phyloP scores from a whole-genome alignment of 2,888 invertebrate species.

The Tiliacea citrago region DNA sequence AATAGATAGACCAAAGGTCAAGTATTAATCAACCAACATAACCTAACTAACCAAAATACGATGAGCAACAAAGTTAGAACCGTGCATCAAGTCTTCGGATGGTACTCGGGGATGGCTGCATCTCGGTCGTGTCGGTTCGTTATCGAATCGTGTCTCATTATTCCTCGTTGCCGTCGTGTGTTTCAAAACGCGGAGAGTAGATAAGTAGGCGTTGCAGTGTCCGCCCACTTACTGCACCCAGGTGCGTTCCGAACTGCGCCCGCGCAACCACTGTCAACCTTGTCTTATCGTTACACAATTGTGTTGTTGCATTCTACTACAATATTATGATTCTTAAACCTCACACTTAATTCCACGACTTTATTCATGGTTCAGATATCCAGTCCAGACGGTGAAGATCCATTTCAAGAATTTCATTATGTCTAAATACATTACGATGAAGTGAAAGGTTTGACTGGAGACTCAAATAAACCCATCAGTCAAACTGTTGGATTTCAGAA shows the following conservation, averaged over 20 bases:
- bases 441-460: conserved; percentile 15
- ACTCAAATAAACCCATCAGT: conserved; percentile 49
- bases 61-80: conserved; percentile 17
- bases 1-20: background rate
- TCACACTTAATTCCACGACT: conserved; percentile 37
- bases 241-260: conserved; percentile 76
- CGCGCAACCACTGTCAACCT: conserved; percentile 74
- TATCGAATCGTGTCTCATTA: conserved; percentile 76
- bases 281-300: conserved; percentile 76
- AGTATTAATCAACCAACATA: background rate
- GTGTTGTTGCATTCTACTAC: conserved; percentile 70
- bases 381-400: background rate
- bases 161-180: conserved; percentile 72
- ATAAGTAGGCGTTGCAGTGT: conserved; percentile 79
- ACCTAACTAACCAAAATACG: conserved; percentile 15
- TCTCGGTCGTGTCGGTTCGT: conserved; percentile 65
- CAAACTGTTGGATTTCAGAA: conserved; percentile 34
- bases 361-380: conserved; percentile 11
- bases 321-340: conserved; percentile 53
- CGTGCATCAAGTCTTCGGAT: conserved; percentile 47
- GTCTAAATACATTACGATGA: conserved; percentile 9
- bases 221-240: conserved; percentile 86
- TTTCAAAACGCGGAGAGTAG: conserved; percentile 74
- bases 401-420: background rate
- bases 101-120: conserved; percentile 45